phyloP scores from a whole-genome alignment of 2,888 invertebrate genomes.

The Dicranocentrus wangi region DNA sequence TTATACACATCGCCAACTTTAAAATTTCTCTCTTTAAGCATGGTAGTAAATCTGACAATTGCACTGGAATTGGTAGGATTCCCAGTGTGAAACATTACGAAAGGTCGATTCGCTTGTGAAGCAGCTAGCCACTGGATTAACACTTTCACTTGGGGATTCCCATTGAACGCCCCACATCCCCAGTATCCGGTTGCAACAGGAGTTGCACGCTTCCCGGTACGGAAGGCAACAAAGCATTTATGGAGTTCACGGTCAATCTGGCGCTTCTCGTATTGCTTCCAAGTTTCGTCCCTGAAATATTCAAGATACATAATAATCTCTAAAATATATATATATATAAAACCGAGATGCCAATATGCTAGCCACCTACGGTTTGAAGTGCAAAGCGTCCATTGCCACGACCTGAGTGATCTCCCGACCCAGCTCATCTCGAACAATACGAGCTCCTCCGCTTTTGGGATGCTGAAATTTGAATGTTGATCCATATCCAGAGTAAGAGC shows the following conservation, averaged over 20 bases:
- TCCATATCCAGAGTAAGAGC: constrained; percentile 75
- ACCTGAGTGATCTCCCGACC: constrained; percentile 73
- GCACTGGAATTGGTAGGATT: too few species aligned
- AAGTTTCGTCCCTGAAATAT: background rate
- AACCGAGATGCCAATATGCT: background rate
- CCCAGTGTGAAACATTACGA: background rate
- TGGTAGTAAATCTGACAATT: too few species aligned
- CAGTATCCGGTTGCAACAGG: constrained; percentile 78
- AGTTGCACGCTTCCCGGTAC: background rate
- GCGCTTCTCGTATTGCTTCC: background rate
- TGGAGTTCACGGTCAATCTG: constrained; percentile 75
- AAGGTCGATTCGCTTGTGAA: constrained; percentile 74
- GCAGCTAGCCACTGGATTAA: constrained; percentile 77
- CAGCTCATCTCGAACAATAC: constrained; percentile 1
- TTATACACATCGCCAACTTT: too few species aligned
- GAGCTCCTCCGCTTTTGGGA: background rate
- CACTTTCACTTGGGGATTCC: constrained; percentile 74
- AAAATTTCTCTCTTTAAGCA: too few species aligned
- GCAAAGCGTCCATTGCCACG: constrained; percentile 77
- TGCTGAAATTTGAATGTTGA: constrained; percentile 74
- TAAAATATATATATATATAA: background rate
- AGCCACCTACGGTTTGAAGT: constrained; percentile 71
- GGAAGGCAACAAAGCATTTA: constrained; percentile 73
- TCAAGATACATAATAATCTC: background rate
- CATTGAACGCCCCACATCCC: constrained; percentile 77